Percentiles rank a stretch among this genome's conserved stretches.
These are phyloP conservation scores for Theristus sp. DNA, from an alignment of 2,888 invertebrate genomes.

Conservation along the genomic window DNA sequence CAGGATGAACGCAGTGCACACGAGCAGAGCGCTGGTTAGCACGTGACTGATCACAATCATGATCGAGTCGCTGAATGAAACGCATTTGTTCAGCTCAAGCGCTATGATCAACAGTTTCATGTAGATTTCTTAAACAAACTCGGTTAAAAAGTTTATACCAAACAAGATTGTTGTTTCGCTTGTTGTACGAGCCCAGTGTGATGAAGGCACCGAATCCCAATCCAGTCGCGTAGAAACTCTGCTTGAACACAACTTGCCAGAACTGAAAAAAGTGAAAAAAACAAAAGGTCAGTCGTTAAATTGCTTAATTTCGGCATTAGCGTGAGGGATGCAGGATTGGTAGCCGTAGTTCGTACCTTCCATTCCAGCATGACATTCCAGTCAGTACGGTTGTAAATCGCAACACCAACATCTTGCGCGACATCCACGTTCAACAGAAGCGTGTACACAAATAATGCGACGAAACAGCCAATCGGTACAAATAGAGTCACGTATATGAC, in stretches of 20 bases:
- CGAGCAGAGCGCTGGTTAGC: conserved; percentile 12
- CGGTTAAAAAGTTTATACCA: too few relatives aligned
- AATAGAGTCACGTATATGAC: conserved; percentile 12
- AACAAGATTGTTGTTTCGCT: conserved; percentile 25
- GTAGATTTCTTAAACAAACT: too few relatives aligned
- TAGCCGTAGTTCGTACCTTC: too few relatives aligned
- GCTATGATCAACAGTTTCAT: background rate
- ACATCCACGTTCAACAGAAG: conserved; percentile 14
- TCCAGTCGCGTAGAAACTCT: conserved; percentile 23
- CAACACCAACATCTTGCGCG: conserved; percentile 1
- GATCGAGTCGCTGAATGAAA: conserved; percentile 20
- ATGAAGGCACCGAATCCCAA: conserved; percentile 28
- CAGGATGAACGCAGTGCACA: conserved; percentile 17
- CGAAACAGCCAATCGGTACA: conserved; percentile 8
- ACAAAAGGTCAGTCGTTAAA: too few relatives aligned
- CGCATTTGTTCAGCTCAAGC: too few relatives aligned
- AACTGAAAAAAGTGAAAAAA: conserved; percentile 10
- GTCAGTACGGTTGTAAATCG: conserved; percentile 18
- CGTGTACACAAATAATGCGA: conserved; percentile 11
- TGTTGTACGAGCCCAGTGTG: conserved; percentile 27
- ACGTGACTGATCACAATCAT: conserved; percentile 17
- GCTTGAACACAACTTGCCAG: conserved; percentile 23
- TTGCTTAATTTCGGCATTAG: too few relatives aligned
- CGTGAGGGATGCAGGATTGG: too few relatives aligned
- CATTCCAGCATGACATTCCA: conserved; percentile 22